These are phyloP conservation scores for Triplophysa dalaica DNA, from an alignment of 2,113 vertebrate species.

Conservation along the genomic window DNA sequence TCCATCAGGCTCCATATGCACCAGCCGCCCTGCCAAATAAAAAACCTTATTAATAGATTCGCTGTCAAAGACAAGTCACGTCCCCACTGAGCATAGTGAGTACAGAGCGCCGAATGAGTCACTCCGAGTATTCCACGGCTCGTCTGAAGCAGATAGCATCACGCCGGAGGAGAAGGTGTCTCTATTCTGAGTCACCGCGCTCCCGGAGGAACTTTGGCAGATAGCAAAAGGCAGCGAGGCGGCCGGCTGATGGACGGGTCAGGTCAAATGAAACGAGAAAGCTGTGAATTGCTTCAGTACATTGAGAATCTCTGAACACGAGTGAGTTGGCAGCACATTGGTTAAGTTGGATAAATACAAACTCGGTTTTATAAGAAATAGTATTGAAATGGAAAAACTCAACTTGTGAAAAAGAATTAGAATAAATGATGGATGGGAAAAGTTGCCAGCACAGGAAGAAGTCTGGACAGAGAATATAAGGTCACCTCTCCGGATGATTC, in stretches of 20 bases:
- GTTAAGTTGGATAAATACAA: background rate
- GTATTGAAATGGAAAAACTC: background rate
- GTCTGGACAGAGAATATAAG: conserved; percentile 33
- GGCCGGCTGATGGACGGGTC: conserved; percentile 1
- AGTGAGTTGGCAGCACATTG: conserved; percentile 10
- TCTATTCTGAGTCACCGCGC: conserved; percentile 33
- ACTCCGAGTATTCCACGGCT: conserved; percentile 17
- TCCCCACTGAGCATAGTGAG: conserved; percentile 1
- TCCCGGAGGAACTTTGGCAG: conserved; percentile 30
- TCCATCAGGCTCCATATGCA: conserved; percentile 49
- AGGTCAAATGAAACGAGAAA: conserved; percentile 17
- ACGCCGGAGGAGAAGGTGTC: conserved; percentile 10
- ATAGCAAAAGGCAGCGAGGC: conserved; percentile 7
- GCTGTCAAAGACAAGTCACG: conserved; percentile 33
- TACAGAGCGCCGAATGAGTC: conserved; percentile 34
- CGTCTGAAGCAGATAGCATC: conserved; percentile 27
- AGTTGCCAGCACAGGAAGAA: conserved; percentile 5
- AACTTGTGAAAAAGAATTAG: background rate
- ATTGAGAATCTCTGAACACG: background rate
- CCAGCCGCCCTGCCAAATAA: conserved; percentile 33
- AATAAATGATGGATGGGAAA: conserved; percentile 9
- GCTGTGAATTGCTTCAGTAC: background rate
- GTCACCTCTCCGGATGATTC: conserved; percentile 34
- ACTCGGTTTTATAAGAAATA: conserved; percentile 12
- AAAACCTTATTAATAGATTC: conserved; percentile 52